A percentile compares a stretch with the other conserved stretches of the same genome.
These are phyloP conservation scores for Apolygus lucorum DNA, from an alignment of 1,140 invertebrate species.

Conservation along the genomic window DNA sequence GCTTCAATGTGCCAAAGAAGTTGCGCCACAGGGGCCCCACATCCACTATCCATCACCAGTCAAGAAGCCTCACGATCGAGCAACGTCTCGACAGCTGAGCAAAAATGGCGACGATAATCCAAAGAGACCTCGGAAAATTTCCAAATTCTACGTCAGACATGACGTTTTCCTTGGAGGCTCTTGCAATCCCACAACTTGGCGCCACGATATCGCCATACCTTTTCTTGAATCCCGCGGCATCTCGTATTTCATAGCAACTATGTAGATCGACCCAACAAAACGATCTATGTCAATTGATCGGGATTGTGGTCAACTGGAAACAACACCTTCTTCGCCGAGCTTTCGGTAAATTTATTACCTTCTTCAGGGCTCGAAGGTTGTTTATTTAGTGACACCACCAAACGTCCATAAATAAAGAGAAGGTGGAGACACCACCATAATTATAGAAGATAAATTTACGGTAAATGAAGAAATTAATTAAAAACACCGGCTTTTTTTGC, in stretches of 20 bases:
- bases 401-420: too few relatives aligned
- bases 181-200: constrained; percentile 96
- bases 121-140: constrained; percentile 37
- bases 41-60: constrained; percentile 47
- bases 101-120: constrained; percentile 36
- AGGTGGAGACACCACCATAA: too few relatives aligned
- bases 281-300: too few relatives aligned
- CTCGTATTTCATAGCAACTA: constrained; percentile 93
- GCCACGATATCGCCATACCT: constrained; percentile 87
- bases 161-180: constrained; percentile 96
- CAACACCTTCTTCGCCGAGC: too few relatives aligned
- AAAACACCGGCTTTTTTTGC: too few relatives aligned
- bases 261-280: too few relatives aligned
- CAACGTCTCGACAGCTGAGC: constrained; percentile 38
- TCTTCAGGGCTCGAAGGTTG: too few relatives aligned
- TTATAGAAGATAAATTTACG: too few relatives aligned
- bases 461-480: too few relatives aligned
- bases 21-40: constrained; percentile 41
- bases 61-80: constrained; percentile 37
- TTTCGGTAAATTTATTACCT: too few relatives aligned
- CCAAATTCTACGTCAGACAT: constrained; percentile 47
- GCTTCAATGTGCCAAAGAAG: constrained; percentile 51
- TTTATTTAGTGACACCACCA: too few relatives aligned
- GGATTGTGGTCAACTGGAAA: too few relatives aligned
- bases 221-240: constrained; percentile 80